Percentiles rank a stretch among this genome's conserved stretches.
phyloP scores from a whole-genome alignment of 2,113 vertebrate species.

The Crotalus viridis region DNA sequence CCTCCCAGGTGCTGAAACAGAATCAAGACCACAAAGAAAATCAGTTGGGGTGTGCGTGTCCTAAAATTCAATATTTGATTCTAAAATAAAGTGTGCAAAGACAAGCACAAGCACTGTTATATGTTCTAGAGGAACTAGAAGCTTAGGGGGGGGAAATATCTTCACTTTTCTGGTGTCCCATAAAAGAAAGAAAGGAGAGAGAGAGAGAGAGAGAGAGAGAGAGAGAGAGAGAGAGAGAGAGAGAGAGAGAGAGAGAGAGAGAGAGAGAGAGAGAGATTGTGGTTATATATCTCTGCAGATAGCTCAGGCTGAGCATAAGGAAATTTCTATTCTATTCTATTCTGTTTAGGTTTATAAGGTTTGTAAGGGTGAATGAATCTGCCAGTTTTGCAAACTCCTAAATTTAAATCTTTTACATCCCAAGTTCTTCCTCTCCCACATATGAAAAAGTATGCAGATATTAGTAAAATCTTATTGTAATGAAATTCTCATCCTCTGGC shows the following conservation, averaged over 20 bases:
- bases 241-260: rapidly evolving
- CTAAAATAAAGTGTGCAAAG: background rate
- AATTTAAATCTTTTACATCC: background rate
- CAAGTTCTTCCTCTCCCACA: background rate
- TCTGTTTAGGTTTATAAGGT: background rate
- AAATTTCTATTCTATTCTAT: background rate
- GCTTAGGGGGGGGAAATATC: background rate
- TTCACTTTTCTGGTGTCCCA: background rate
- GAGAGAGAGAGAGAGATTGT: no score
- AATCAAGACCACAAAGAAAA: constrained; percentile 5
- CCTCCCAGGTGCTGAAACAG: constrained; percentile 41
- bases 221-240: no score
- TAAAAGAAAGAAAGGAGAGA: background rate
- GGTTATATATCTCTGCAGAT: background rate
- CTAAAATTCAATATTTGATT: background rate
- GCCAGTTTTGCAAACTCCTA: background rate
- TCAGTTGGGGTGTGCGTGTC: background rate
- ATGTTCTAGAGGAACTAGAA: background rate
- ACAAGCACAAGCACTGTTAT: background rate
- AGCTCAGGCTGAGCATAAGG: background rate
- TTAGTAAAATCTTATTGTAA: background rate
- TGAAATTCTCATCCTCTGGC: background rate
- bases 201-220: no score
- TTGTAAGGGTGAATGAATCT: background rate
- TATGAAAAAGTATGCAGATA: background rate